A percentile compares a stretch with the other conserved stretches of the same genome.
These are phyloP conservation scores for Beroe forskalii DNA, from an alignment of 37 sponge, comb jelly and placozoan genomes.

Conservation along the genomic window DNA sequence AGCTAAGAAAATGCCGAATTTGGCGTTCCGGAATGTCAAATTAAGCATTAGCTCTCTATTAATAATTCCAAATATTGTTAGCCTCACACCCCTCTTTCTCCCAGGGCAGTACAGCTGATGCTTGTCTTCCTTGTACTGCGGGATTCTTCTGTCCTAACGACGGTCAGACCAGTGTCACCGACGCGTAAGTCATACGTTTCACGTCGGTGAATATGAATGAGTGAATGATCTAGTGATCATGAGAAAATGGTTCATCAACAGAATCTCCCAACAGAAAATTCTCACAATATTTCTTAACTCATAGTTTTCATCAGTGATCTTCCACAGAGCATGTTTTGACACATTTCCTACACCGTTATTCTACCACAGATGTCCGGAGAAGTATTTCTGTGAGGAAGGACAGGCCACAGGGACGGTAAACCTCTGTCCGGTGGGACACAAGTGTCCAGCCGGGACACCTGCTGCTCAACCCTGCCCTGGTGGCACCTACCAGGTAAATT, in stretches of 20 bases:
- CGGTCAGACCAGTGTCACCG: conserved; percentile 14
- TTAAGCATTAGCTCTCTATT: no score
- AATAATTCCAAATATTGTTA: no score
- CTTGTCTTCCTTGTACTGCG: conserved; percentile 62
- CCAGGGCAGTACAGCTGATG: conserved; percentile 4
- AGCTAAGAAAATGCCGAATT: no score
- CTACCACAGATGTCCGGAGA: conserved; percentile 53
- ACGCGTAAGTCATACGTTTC: background rate
- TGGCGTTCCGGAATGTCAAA: no score
- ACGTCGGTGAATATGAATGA: background rate
- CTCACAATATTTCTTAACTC: no score
- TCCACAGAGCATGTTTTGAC: no score
- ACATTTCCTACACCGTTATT: no score
- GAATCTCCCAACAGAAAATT: no score
- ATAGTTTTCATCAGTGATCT: no score
- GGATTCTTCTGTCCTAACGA: conserved; percentile 67
- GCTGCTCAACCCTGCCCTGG: conserved; percentile 61
- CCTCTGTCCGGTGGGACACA: conserved; percentile 66
- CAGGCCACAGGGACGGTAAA: background rate
- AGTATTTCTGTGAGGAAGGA: conserved; percentile 66
- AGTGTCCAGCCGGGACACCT: conserved; percentile 41
- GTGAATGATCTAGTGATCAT: background rate
- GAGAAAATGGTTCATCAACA: no score
- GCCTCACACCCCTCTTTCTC: no score
- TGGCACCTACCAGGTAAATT: conserved; percentile 64